Conservation (phyloP, 2,113 vertebrate species). For the Callocephalon fimbriatum region DNA sequence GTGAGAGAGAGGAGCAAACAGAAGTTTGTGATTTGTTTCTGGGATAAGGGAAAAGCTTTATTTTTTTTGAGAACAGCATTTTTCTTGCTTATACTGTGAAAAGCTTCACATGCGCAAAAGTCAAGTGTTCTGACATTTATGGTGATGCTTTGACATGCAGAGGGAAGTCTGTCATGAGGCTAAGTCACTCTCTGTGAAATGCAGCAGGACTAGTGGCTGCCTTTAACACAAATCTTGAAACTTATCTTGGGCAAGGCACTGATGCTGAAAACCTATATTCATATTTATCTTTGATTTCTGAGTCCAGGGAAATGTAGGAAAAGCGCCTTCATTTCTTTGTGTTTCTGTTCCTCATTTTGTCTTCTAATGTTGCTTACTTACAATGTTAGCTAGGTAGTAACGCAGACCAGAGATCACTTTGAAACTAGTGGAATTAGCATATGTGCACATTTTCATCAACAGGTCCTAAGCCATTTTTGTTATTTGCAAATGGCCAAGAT, state of each 20-base stretch:
- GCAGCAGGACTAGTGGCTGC: neutral
- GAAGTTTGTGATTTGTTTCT: neutral
- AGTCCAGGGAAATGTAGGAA: neutral
- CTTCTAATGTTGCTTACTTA: neutral
- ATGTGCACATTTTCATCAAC: conserved; percentile 30
- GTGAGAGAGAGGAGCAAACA: neutral
- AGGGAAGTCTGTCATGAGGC: neutral
- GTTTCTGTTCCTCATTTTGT: neutral
- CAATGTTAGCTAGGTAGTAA: rapidly evolving
- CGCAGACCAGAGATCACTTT: neutral
- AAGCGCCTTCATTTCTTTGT: neutral
- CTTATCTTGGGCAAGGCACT: neutral
- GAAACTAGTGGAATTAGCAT: neutral
- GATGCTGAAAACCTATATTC: neutral
- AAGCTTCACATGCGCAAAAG: neutral
- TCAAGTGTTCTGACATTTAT: neutral
- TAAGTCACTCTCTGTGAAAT: neutral
- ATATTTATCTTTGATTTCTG: neutral
- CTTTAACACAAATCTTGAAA: neutral
- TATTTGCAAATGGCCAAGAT: conserved; percentile 88
- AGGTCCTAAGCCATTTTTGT: conserved; percentile 86
- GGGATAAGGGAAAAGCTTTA: neutral
- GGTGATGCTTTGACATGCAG: neutral
- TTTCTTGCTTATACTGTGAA: neutral
- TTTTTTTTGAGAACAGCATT: neutral